phyloP scores from a whole-genome alignment of 2,888 invertebrate species.

The Rhimphoctona megacephalus region DNA sequence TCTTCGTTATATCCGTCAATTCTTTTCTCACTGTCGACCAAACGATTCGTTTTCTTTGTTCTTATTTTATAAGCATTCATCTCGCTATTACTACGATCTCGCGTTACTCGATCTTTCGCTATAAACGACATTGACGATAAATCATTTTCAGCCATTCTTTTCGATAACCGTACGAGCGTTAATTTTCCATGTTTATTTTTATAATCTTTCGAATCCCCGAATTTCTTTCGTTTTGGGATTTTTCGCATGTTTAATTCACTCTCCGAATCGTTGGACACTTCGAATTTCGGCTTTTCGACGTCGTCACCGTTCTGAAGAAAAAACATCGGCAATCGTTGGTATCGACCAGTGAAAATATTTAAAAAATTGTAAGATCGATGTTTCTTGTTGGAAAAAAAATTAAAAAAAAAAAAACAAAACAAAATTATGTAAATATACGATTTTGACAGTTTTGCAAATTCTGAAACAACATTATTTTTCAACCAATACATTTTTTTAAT shows the following conservation, averaged over 20 bases:
- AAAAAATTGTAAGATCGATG: neutral
- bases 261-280: neutral
- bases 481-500: neutral
- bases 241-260: neutral
- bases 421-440: neutral
- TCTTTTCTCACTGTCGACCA: neutral
- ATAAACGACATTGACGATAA: neutral
- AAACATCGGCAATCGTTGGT: neutral
- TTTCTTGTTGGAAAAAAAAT: too few relatives aligned
- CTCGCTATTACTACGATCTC: constrained; percentile 15
- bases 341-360: neutral
- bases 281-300: neutral
- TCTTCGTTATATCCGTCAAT: constrained; percentile 6
- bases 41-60: neutral
- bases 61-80: constrained; percentile 5
- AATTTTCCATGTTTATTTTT: constrained; percentile 2
- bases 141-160: constrained; percentile 13
- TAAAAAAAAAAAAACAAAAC: too few relatives aligned
- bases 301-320: constrained; percentile 16
- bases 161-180: neutral
- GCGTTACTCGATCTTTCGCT: neutral
- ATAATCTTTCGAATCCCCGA: neutral
- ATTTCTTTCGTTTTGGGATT: constrained; percentile 4
- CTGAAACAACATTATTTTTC: neutral
- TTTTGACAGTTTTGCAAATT: neutral